phyloP scores from a whole-genome alignment of 2,113 vertebrate species.

The Acanthochromis polyacanthus region DNA sequence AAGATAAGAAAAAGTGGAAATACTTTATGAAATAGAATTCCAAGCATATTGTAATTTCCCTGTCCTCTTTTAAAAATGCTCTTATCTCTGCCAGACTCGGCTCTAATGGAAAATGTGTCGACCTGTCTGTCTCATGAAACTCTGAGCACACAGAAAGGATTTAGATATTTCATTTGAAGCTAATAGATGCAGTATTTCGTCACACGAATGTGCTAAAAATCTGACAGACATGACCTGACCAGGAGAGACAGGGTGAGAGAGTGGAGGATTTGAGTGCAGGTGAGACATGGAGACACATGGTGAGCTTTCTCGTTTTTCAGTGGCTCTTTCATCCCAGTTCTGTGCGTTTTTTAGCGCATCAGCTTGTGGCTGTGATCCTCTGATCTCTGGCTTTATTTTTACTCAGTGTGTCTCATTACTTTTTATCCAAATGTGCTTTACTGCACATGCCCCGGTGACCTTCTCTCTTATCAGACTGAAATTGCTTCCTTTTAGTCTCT shows the following conservation, averaged over 20 bases:
- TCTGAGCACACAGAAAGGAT: constrained; percentile 1
- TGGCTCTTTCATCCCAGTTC: not conserved
- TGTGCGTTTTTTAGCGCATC: constrained; percentile 6
- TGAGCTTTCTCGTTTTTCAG: not conserved
- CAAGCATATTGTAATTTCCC: constrained; percentile 24
- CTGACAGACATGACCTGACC: not conserved
- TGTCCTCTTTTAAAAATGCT: constrained; percentile 33
- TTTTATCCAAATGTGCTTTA: constrained; percentile 20
- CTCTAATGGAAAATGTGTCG: constrained; percentile 44
- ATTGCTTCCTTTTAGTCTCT: constrained; percentile 16
- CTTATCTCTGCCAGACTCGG: constrained; percentile 45
- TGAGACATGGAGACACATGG: not conserved
- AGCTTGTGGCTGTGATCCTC: not conserved
- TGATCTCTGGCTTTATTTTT: constrained; percentile 15
- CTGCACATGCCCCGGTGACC: constrained; percentile 36
- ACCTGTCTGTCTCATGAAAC: constrained; percentile 17
- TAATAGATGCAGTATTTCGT: constrained; percentile 8
- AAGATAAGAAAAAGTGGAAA: constrained; percentile 23
- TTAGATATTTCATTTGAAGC: constrained; percentile 13
- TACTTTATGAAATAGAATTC: constrained; percentile 4
- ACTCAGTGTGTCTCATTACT: constrained; percentile 7
- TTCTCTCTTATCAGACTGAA: constrained; percentile 16
- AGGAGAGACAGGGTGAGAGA: not conserved
- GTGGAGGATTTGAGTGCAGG: constrained; percentile 5
- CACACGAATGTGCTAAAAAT: not conserved